Percentiles rank a stretch among this genome's conserved stretches.
phyloP scores from a whole-genome alignment of 2,113 vertebrate genomes.

The Larimichthys polyactis region DNA sequence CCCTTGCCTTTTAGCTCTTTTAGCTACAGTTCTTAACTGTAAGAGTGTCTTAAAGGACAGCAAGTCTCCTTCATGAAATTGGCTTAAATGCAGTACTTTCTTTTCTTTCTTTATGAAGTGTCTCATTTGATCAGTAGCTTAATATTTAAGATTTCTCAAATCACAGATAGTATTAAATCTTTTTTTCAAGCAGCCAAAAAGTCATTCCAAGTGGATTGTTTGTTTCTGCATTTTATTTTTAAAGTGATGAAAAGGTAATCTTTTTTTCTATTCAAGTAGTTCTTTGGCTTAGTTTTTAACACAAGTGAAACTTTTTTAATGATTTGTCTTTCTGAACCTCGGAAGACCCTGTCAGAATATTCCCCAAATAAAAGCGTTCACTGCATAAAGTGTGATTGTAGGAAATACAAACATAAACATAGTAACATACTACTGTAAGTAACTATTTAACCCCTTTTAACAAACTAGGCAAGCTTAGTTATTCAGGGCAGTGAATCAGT shows the following conservation, averaged over 20 bases:
- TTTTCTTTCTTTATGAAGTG: no score
- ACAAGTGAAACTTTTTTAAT: constrained; percentile 1
- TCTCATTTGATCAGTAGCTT: no score
- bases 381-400: background rate
- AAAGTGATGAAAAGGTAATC: background rate
- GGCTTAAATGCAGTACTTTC: no score
- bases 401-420: no score
- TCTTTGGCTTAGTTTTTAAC: background rate
- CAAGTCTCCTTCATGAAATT: background rate
- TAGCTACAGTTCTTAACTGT: background rate
- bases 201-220: background rate
- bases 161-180: background rate
- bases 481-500: no score
- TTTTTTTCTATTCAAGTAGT: background rate
- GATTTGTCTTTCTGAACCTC: background rate
- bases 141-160: background rate
- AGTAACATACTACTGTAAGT: no score
- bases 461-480: no score
- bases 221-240: background rate
- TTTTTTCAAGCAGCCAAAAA: background rate
- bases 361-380: constrained; percentile 4
- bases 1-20: background rate
- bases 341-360: background rate
- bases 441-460: no score
- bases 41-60: background rate